Evolutionary conservation across 1,140 invertebrate genomes (phyloP).

Genomic region (Sitophilus oryzae): DNA sequence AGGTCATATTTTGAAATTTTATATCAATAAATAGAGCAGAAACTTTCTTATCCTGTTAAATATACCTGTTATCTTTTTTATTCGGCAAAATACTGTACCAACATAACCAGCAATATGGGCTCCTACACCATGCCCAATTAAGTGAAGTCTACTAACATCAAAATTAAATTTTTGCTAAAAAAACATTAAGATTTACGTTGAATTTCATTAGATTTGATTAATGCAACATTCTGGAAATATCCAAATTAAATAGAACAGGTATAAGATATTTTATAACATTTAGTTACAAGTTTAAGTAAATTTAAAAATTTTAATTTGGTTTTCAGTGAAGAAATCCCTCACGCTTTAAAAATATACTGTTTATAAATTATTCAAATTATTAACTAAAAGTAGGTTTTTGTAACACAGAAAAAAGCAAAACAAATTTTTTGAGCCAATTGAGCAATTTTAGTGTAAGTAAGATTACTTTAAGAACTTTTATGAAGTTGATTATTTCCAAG

Average conservation of each 20-base stretch:
- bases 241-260: too few species aligned
- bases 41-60: background rate
- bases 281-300: too few species aligned
- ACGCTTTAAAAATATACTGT: too few species aligned
- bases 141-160: conserved; percentile 27
- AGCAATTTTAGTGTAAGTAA: background rate
- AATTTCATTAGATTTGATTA: too few species aligned
- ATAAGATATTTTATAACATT: too few species aligned
- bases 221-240: too few species aligned
- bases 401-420: too few species aligned
- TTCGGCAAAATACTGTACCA: conserved; percentile 23
- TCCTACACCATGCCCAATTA: conserved; percentile 40
- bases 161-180: conserved; percentile 18
- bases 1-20: too few species aligned
- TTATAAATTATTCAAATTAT: too few species aligned
- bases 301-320: too few species aligned
- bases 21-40: background rate
- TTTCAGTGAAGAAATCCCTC: too few species aligned
- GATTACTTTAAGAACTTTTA: conserved; percentile 35
- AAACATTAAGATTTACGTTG: background rate
- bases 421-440: background rate
- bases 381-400: too few species aligned
- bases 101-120: conserved; percentile 41
- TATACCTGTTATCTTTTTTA: conserved; percentile 36
- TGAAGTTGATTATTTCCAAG: conserved; percentile 46